A percentile compares a stretch with the other conserved stretches of the same genome.
Conservation (phyloP, 2,888 invertebrate species). For the Coremacera marginata region DNA sequence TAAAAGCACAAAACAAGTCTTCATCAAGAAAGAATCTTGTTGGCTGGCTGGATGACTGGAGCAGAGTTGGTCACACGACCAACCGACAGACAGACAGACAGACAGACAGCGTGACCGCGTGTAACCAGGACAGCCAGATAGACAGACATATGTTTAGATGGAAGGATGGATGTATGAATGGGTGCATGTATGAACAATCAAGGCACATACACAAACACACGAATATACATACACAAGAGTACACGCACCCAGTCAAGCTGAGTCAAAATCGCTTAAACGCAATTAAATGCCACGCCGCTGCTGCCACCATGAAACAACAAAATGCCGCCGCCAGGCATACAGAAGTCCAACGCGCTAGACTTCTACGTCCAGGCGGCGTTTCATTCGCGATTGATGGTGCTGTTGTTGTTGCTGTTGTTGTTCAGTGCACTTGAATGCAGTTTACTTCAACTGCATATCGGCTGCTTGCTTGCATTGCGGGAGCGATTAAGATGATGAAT, state of each 20-base stretch:
- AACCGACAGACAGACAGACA: conserved; percentile 14
- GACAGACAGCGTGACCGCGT: conserved; percentile 5
- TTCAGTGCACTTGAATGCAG: too few relatives aligned
- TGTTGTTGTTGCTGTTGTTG: too few relatives aligned
- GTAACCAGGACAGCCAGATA: conserved; percentile 5
- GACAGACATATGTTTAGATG: neutral
- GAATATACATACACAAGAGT: neutral
- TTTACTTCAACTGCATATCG: neutral
- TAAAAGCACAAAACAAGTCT: conserved; percentile 29
- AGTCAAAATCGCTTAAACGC: conserved; percentile 18
- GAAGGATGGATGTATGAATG: conserved; percentile 1
- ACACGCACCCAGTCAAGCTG: neutral
- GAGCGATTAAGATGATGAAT: conserved; percentile 55
- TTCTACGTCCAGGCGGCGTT: too few relatives aligned
- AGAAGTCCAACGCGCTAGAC: neutral
- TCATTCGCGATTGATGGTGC: too few relatives aligned
- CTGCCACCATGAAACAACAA: conserved; percentile 28
- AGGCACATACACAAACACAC: neutral
- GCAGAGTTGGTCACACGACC: conserved; percentile 29
- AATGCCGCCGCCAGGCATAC: conserved; percentile 23
- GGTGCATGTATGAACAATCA: neutral
- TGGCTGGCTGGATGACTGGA: conserved; percentile 2
- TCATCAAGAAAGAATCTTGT: conserved; percentile 21
- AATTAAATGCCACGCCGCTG: conserved; percentile 42
- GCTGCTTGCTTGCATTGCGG: conserved; percentile 45